Conservation (phyloP, 2,888 invertebrate genomes). For the Andrena haemorrhoa region DNA sequence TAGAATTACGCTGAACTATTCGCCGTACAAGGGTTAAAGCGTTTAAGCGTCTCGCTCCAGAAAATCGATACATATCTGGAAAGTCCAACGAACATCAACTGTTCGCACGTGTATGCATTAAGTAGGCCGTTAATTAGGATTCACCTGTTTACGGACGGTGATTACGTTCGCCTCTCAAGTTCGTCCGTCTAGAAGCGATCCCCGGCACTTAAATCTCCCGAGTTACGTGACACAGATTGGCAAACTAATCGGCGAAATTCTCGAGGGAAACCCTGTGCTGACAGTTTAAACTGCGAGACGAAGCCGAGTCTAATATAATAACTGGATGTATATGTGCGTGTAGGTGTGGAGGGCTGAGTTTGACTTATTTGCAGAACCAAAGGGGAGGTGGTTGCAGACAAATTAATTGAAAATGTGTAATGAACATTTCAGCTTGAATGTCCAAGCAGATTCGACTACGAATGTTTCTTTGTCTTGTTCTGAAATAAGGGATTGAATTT, state of each 20-base stretch:
- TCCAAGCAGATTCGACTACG: no score
- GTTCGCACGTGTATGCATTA: conserved; percentile 1
- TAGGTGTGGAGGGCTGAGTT: neutral
- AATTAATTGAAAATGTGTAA: neutral
- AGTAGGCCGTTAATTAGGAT: conserved; percentile 7
- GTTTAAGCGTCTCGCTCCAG: conserved; percentile 15
- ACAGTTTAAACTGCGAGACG: conserved; percentile 52
- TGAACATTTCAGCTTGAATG: neutral
- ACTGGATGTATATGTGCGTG: neutral
- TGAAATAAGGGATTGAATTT: no score
- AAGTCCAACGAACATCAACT: conserved; percentile 4
- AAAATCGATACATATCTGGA: conserved; percentile 30
- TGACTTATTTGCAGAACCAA: neutral
- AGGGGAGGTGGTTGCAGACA: neutral
- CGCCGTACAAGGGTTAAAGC: neutral
- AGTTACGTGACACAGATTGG: conserved; percentile 39
- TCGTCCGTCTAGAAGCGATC: conserved; percentile 1
- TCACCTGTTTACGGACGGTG: neutral
- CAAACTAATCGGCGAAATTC: conserved; percentile 60
- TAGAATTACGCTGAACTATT: no score
- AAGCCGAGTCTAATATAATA: conserved; percentile 49
- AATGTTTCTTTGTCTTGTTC: no score
- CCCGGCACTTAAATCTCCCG: neutral
- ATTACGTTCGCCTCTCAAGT: conserved; percentile 5
- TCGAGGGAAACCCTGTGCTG: conserved; percentile 44